These are phyloP conservation scores for Trilocha varians DNA, from an alignment of 2,888 invertebrate species.

Conservation along the genomic window DNA sequence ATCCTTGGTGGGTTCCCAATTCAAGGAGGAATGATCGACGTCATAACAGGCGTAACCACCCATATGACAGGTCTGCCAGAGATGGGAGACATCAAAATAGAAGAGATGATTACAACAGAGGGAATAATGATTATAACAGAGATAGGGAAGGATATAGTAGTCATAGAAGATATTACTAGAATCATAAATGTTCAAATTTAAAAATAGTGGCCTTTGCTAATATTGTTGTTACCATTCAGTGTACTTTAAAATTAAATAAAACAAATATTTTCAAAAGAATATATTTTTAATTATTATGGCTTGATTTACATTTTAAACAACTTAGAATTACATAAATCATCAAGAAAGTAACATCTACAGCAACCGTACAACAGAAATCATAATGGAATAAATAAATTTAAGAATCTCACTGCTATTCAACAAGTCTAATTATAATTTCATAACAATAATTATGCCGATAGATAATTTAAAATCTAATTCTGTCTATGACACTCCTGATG, in stretches of 20 bases:
- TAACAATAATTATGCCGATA: conserved; percentile 70
- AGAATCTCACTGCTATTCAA: conserved; percentile 67
- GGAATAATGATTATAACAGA: conserved; percentile 24
- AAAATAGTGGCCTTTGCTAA: not conserved
- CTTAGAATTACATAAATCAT: conserved; percentile 71
- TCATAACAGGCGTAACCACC: conserved; percentile 27
- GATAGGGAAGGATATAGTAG: conserved; percentile 20
- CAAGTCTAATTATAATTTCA: conserved; percentile 64
- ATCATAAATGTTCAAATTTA: not conserved
- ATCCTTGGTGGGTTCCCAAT: conserved; percentile 65
- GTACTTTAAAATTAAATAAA: conserved; percentile 19
- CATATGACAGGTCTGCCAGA: conserved; percentile 28
- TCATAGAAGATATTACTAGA: conserved; percentile 21
- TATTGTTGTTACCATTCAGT: not conserved
- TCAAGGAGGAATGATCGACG: conserved; percentile 41
- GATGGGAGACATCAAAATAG: conserved; percentile 19
- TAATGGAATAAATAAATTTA: conserved; percentile 66
- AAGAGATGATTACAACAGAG: conserved; percentile 19
- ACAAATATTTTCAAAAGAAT: conserved; percentile 61
- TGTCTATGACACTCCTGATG: conserved; percentile 37
- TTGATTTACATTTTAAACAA: conserved; percentile 72
- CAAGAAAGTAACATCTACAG: conserved; percentile 68
- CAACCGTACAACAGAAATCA: conserved; percentile 54
- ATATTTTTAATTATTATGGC: conserved; percentile 74
- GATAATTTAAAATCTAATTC: conserved; percentile 45